Evolutionary conservation across 1,140 invertebrate species (phyloP).

Genomic region (Notospermus geniculatus): DNA sequence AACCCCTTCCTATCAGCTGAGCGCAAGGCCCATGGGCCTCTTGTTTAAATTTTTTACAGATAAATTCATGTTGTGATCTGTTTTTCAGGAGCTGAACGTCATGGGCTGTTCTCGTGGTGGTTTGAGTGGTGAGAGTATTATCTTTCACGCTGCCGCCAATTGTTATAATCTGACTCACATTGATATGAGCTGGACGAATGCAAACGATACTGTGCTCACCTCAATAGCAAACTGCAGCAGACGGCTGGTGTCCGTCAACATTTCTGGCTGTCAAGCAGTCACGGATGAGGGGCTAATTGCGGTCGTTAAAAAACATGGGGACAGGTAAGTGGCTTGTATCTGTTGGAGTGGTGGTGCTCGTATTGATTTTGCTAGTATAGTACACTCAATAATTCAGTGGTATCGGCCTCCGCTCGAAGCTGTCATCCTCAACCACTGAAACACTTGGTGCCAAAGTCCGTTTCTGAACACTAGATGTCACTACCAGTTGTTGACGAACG

Average conservation of each 20-base stretch:
- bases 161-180: conserved; percentile 48
- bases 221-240: conserved; percentile 42
- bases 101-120: conserved; percentile 44
- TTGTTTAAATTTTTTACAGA: too few relatives aligned
- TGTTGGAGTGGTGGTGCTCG: too few relatives aligned
- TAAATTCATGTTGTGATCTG: too few relatives aligned
- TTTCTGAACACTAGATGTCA: too few relatives aligned
- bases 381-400: too few relatives aligned
- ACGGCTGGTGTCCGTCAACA: not conserved
- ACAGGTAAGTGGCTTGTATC: conserved; percentile 35
- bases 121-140: conserved; percentile 45
- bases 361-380: too few relatives aligned
- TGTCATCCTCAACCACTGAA: too few relatives aligned
- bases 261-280: conserved; percentile 39
- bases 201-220: conserved; percentile 42
- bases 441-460: too few relatives aligned
- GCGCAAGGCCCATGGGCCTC: too few relatives aligned
- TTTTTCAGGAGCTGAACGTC: conserved; percentile 49
- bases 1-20: too few relatives aligned
- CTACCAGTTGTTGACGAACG: too few relatives aligned
- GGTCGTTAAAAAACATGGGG: conserved; percentile 44
- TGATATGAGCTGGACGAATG: conserved; percentile 49
- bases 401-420: too few relatives aligned
- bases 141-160: conserved; percentile 38
- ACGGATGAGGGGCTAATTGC: conserved; percentile 41